Percentiles rank a stretch among this genome's conserved stretches.
phyloP scores from a whole-genome alignment of 30 jellyfish, hydroid and myxozoan species.

The Rhopilema esculentum region DNA sequence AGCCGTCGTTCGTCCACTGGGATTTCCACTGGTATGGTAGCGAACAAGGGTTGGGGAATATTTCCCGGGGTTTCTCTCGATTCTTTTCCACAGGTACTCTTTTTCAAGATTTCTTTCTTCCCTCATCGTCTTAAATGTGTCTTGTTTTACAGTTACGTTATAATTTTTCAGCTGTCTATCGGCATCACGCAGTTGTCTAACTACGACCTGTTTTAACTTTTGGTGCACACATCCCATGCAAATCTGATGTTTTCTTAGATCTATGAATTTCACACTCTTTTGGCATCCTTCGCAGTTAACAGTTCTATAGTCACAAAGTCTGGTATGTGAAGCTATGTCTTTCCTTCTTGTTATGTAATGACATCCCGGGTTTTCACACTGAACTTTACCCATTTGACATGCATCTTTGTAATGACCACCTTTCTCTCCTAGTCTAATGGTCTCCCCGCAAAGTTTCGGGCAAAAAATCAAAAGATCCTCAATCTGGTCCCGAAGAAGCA shows the following conservation, averaged over 20 bases:
- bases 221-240: conserved; percentile 47
- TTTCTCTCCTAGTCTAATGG: conserved; percentile 1
- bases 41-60: conserved; percentile 72
- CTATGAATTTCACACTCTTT: conserved; percentile 22
- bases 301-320: conserved; percentile 47
- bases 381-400: conserved; percentile 44
- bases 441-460: conserved; percentile 52
- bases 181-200: conserved; percentile 39
- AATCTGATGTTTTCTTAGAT: conserved; percentile 55
- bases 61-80: conserved; percentile 66
- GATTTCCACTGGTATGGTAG: conserved; percentile 9
- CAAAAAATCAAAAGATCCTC: conserved; percentile 42
- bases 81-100: conserved; percentile 66
- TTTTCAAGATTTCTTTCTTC: conserved; percentile 50
- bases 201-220: conserved; percentile 51
- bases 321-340: conserved; percentile 36
- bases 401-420: neutral
- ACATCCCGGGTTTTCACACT: conserved; percentile 46
- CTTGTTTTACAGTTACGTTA: conserved; percentile 30
- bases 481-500: conserved; percentile 3
- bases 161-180: conserved; percentile 57
- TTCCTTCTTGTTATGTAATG: conserved; percentile 15
- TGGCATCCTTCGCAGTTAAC: conserved; percentile 65
- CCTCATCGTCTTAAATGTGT: conserved; percentile 49
- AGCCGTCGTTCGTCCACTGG: neutral